Base-by-base conservation (phyloP, 2,113 vertebrate species). In the Ptychochromis oligacanthus region DNA sequence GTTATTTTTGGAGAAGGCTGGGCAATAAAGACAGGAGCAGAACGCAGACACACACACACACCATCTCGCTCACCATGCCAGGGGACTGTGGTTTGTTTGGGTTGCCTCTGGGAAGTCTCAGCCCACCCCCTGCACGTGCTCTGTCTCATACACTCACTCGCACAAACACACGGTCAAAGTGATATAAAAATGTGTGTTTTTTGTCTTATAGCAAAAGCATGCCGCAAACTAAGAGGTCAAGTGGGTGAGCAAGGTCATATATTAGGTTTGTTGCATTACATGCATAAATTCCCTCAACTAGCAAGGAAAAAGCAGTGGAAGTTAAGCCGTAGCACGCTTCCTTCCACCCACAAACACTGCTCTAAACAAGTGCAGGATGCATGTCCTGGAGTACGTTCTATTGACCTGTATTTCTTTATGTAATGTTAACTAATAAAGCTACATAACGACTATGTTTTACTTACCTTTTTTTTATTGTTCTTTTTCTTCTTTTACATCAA, bases 1-100 rank as follows among this genome's bases (percentile, higher is more conserved):
- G 94, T 91, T 95, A 95, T 95, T 95, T 95, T 92, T 87, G 93
- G 94, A 92, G 77, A 83, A 87, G 90, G 75, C 85, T 64, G 84
- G 87, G 89, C 75, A 79, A 87, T 91, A 80, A 75, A 77, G 82
- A 75, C 81, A 79, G 80, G 74, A 94, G 85, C 85, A 75, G 52
- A 85, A 82, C 17, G 11, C 85, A 72, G 4, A 76, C 46, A 70
- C 88, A 79, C 70, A 38, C 76, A 24, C 75, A 56, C 80, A 75
- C 83, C 46, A 34, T 18, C 67, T 56, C 22, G 14, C 80, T 86
- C 86, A 49, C 72, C 85, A 62, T 89, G 93, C 91, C 91, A 94
- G 90, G 56, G 80, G 82, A 81, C 31, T 94, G 90, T 67, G 93
- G 95, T 95, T 95, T 95, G 90, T 95, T 95, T 95, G 90, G 89